Evolutionary conservation across 2,113 vertebrate genomes (phyloP).

Genomic region (Neodontobutis hainanensis): DNA sequence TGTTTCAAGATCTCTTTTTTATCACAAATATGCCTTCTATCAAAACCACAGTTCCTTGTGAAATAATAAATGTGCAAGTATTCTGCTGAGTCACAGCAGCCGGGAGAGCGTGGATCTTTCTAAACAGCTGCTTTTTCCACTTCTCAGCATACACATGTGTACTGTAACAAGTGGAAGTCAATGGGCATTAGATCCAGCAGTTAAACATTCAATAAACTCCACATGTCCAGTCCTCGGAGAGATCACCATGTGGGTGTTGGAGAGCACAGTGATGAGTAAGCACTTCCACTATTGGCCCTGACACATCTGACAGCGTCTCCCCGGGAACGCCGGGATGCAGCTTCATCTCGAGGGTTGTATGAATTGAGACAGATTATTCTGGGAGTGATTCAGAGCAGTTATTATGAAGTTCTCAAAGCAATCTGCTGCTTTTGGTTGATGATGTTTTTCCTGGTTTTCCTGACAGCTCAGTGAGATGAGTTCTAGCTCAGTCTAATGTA

Average conservation of each 20-base stretch:
- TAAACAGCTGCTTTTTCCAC: not conserved
- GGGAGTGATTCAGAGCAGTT: constrained; percentile 50
- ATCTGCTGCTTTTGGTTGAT: constrained; percentile 32
- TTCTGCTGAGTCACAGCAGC: constrained; percentile 46
- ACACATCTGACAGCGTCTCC: constrained; percentile 66
- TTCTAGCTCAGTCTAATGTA: constrained; percentile 8
- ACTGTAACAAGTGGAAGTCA: constrained; percentile 8
- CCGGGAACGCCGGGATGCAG: constrained; percentile 36
- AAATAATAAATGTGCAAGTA: constrained; percentile 14
- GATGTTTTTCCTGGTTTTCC: constrained; percentile 20
- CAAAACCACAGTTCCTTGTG: constrained; percentile 6
- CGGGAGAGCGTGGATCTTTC: constrained; percentile 8
- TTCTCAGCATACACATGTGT: not conserved
- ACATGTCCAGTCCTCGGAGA: constrained; percentile 37
- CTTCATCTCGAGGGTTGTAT: constrained; percentile 62
- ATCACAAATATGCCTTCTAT: constrained; percentile 24
- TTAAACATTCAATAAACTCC: constrained; percentile 30
- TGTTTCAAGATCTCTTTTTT: constrained; percentile 35
- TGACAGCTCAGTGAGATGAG: constrained; percentile 15
- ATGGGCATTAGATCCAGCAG: not conserved
- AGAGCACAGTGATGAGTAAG: constrained; percentile 59
- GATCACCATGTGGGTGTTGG: constrained; percentile 32
- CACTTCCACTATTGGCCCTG: constrained; percentile 57
- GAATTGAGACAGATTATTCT: constrained; percentile 67
- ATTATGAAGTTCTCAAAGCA: constrained; percentile 63